phyloP scores from a whole-genome alignment of 2,888 invertebrate species.

The Drosophila tripunctata region DNA sequence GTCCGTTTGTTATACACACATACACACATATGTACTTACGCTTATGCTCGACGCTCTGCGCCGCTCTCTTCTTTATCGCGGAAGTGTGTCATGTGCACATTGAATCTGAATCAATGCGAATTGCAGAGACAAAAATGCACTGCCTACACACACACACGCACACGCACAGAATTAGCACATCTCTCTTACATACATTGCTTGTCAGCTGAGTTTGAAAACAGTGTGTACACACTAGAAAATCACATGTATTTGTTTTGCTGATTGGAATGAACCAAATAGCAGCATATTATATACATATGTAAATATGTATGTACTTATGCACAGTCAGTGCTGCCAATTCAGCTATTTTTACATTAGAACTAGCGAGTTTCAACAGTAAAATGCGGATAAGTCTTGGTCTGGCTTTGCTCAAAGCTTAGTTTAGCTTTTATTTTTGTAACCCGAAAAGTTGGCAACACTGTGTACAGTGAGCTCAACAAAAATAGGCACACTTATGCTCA shows the following conservation, averaged over 20 bases:
- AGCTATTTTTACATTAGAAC: no score
- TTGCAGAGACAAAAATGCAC: slow-evolving; percentile 19
- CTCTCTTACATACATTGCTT: slow-evolving; percentile 13
- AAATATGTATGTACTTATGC: not conserved
- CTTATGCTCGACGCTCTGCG: not conserved
- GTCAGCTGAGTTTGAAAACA: slow-evolving; percentile 15
- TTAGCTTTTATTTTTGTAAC: no score
- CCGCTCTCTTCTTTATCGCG: slow-evolving; percentile 21
- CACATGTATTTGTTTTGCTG: slow-evolving; percentile 11
- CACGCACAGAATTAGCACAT: slow-evolving; percentile 18
- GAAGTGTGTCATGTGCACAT: slow-evolving; percentile 41
- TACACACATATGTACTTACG: not conserved
- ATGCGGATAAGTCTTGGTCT: no score
- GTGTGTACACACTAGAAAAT: not conserved
- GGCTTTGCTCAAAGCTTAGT: no score
- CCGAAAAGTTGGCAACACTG: no score
- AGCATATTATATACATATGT: not conserved
- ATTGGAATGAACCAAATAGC: slow-evolving; percentile 18
- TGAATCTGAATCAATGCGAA: slow-evolving; percentile 26
- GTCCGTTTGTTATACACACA: not conserved
- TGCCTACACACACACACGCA: not conserved
- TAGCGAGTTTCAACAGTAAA: no score
- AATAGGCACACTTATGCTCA: no score
- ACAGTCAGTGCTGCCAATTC: no score
- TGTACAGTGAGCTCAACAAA: no score